Evolutionary conservation across 2,113 vertebrate genomes (phyloP).

Genomic region (Drymodes brunneopygia): DNA sequence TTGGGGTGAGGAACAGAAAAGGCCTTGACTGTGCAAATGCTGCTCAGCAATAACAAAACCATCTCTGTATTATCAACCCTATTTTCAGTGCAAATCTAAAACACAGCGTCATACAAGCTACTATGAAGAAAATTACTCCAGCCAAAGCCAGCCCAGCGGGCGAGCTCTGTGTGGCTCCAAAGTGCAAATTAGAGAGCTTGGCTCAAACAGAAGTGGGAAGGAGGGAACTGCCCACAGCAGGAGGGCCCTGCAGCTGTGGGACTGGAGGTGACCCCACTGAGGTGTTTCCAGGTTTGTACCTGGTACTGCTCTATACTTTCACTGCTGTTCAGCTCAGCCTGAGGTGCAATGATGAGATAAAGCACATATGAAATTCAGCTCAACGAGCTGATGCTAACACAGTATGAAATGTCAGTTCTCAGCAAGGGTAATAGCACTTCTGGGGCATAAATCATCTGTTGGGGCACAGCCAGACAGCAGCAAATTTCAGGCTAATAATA

Average conservation of each 20-base stretch:
- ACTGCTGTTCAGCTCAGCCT: neutral
- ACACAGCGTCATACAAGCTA: neutral
- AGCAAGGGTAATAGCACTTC: neutral
- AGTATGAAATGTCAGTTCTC: neutral
- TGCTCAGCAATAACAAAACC: neutral
- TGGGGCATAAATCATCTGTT: neutral
- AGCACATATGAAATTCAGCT: neutral
- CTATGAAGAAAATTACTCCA: neutral
- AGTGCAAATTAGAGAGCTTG: neutral
- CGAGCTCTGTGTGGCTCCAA: neutral
- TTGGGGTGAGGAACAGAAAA: neutral
- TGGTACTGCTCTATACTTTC: neutral
- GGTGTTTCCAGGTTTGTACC: neutral
- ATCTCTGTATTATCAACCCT: neutral
- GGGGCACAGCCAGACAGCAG: neutral
- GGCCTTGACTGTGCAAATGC: neutral
- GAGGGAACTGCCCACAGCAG: neutral
- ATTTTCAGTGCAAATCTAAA: neutral
- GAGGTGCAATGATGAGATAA: neutral
- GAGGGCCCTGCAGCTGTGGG: neutral
- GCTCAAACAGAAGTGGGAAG: accelerated
- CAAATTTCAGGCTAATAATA: neutral
- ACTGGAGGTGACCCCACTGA: neutral
- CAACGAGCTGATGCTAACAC: neutral
- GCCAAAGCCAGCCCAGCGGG: neutral